Base-by-base conservation (phyloP, 2,113 vertebrate species). In the Nanorana parkeri region DNA sequence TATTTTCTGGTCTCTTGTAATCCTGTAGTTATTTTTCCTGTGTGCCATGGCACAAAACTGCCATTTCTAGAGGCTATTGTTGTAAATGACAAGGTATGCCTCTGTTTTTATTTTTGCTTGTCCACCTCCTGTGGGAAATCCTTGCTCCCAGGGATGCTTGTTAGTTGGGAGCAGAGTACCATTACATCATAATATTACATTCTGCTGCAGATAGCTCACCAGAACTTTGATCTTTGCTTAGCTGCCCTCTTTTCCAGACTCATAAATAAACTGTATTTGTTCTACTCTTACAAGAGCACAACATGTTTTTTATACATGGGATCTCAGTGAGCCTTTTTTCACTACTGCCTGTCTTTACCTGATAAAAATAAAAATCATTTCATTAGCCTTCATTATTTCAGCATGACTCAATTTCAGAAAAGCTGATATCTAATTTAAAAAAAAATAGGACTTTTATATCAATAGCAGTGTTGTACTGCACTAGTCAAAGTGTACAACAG, bases 51-150 rank as follows among this genome's bases (percentile, higher is more conserved):
- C 68, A 56, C 17, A 19, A 56, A 52, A 73, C 26, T 47, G 11
- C 51, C 24, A 56, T 73, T 19, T 73, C 69, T 56, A 16, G 69
- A 56, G 55, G 69, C 69, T 56, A 29, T 73, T 73, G 51, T 73
- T 73, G 24, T 73, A 73, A 73, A 73, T 73, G 28, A 73, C 26
- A 52, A 32, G 52, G 26, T 73, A 73, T 54, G 55, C n/a, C 5
- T n/a, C 69, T 28, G 29, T 24, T 73, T 73, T 73, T 73, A 73
- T 73, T 55, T 71, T 21, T 73, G 69, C 32, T 73, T 56, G 69
- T 73, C 69, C 69, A 73, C 52, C 69, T 73, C 69, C 69, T 56
- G 51, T 73, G 69, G 69, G 69, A 73, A 73, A 73, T 56, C 24
- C 10, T 20, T 10, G 51, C 26, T 73, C 51, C 69, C 10, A 52